Evolutionary conservation across 2,888 invertebrate species (phyloP), one percentile per base, ranked within the genome.

Genomic region (Asteroscopus sphinx): DNA sequence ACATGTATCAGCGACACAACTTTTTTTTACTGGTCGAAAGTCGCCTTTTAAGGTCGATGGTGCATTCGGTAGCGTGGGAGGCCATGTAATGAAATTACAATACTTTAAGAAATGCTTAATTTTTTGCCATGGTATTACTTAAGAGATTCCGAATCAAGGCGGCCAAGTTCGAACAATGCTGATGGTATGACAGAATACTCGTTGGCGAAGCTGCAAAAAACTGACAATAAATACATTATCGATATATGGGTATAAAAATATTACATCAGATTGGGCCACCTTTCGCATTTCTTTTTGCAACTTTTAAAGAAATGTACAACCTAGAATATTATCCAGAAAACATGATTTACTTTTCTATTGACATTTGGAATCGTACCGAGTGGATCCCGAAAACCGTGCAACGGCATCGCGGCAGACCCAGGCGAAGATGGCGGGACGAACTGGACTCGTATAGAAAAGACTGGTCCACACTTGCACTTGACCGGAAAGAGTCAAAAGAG

Each of bases 91-190:
- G 72, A 72, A 76, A 79, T 78, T 68, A 40, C 37, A 63, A 56
- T 48, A 53, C 51, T 37, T 52, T 13, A 62, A 59, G 45, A 55
- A 70, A 73, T 68, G 66, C 61, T 65, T 61, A 67, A 68, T 61
- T 62, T 65, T 56, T 55, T 56, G 37, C 21, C 47, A 58, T 56
- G 73, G 73, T 70, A 75, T 79, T 73, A 73, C 55, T 71, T 79
- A 76, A 73, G 47, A 70, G 73, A 73, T 70, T 72, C 62, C 41
- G 71, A 65, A 75, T 67, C 79, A 81, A 85, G 83, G 80, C 65
- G 74, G 54, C 65, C 48, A 40, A 58, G 51, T 63, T 51, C 53
- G 47, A 70, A 77, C 73, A 78, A 77, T 74, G 68, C 53, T 54
- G 54, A 44, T 56, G 37, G 46, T 41, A 46, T 63, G 51, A 21